Evolutionary conservation across 2,888 invertebrate species (phyloP), one percentile per base, ranked within the genome.

Genomic region (Idaea dimidiata): DNA sequence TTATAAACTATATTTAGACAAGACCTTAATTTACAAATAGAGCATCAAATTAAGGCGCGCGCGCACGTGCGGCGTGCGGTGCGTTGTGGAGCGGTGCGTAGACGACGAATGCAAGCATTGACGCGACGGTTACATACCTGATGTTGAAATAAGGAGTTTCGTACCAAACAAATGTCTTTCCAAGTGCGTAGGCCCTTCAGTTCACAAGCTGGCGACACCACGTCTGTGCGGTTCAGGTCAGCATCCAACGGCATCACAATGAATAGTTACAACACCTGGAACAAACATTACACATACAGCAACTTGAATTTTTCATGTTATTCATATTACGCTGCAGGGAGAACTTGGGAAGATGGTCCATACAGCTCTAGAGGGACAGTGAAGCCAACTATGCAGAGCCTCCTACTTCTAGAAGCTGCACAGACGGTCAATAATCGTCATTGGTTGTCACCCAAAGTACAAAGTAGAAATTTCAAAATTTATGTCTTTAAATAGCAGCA

Each of bases 211-310:
- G 87, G 89, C 87, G 89, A 90, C 91, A 88, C 93, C 90, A 89
- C 92, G 89, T 89, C 92, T 89, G 89, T 91, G 87, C 89, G 84
- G 85, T 89, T 86, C 80, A 86, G 87, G 91, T 89, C 91, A 87
- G 91, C 93, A 93, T 93, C 93, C 93, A 93, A 90, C 93, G 93
- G 93, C 93, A 93, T 93, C 93, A 93, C 93, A 93, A 88, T 89
- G 87, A 91, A 89, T 90, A 87, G 87, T 90, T 87, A 86, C 92
- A 84, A 90, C 90, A 91, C 92, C 92, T 92, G 78, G 62, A 67
- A 72, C 71, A 71, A 73, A 24, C 66, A 68, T 62, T 72, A 73
- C 65, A 67, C n/a, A n/a, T n/a, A n/a, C n/a, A n/a, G n/a, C n/a
- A n/a, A n/a, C n/a, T n/a, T n/a, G n/a, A n/a, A n/a, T n/a, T n/a